Evolutionary conservation across 2,113 vertebrate species (phyloP), one percentile per base, ranked within the genome.

Genomic region (Hemiprocne comata): DNA sequence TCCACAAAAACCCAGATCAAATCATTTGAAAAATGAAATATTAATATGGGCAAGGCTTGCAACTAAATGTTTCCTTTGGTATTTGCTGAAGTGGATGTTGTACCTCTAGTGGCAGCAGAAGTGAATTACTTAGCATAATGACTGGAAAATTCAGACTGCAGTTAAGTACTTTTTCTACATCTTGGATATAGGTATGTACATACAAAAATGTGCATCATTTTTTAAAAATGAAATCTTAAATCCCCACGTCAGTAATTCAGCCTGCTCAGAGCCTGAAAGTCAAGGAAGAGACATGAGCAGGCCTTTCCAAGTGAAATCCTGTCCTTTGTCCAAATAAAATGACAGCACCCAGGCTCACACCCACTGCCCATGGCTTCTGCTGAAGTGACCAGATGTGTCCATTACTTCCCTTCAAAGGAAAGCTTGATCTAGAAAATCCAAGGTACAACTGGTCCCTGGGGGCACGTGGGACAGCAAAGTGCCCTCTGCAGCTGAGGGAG

Each of bases 1-100:
- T 94, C 76, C 17, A 90, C 90, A 93, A 92, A 85, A 87, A 18
- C 25, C 5, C 44, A 84, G 87, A 93, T 95, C 72, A 88, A 96
- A 79, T 77, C 74, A 92, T 94, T 90, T 93, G 72, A 96, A 93
- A 96, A 93, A 95, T 96, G 61, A 92, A 96, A 96, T 92, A 97
- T 93, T 96, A 93, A 94, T 94, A 86, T 29, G 50, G 65, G 64
- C 88, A 95, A 74, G 76, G 74, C 79, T 95, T 95, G 88, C 93
- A 92, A 89, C 76, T 20, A 85, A 89, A 87, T 84, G 86, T 96
- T 94, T 96, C 92, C 83, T 96, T 90, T 93, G 94, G 88, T 94
- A 78, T 96, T 93, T 93, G 88, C 82, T 96, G 90, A 92, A 92
- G 92, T 65, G 88, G 80, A 80, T 73, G 83, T 90, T 86, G 86